A percentile compares a stretch with the other conserved stretches of the same genome.
These are phyloP conservation scores for Lepus americanus DNA, from an alignment of 2,113 vertebrate genomes.

Conservation along the genomic window DNA sequence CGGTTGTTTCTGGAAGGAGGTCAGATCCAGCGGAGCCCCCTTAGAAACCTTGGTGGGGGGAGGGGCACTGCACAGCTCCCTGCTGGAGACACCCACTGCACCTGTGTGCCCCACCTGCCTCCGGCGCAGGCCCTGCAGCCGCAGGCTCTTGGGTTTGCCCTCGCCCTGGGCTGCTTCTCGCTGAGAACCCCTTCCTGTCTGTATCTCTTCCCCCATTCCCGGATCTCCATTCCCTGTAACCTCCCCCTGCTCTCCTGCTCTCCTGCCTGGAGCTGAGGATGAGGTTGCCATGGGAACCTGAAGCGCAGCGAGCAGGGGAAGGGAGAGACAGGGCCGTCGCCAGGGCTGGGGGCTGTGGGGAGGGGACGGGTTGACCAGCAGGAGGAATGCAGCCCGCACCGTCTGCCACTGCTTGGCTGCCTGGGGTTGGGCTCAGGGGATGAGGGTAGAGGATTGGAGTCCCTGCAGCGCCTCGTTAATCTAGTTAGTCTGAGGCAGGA, in stretches of 20 bases:
- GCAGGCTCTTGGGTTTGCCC: not conserved
- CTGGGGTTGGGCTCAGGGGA: not conserved
- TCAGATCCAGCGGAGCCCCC: not conserved
- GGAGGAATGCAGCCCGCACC: not conserved
- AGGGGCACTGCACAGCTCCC: not conserved
- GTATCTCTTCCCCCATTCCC: conserved; percentile 62
- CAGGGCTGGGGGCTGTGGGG: conserved; percentile 56
- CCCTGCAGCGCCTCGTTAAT: not conserved
- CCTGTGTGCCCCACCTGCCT: not conserved
- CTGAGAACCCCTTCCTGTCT: conserved; percentile 35
- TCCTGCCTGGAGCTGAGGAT: conserved; percentile 84
- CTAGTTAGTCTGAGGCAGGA: conserved; percentile 6
- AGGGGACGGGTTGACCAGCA: conserved; percentile 32
- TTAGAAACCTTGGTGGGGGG: not conserved
- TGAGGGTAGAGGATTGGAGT: not conserved
- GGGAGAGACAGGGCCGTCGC: conserved; percentile 50
- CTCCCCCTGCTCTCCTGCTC: not conserved
- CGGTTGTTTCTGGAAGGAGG: conserved; percentile 26
- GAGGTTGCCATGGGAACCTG: conserved; percentile 87
- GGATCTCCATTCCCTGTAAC: not conserved
- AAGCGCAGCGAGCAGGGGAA: conserved; percentile 64
- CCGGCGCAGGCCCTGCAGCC: no score
- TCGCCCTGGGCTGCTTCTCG: not conserved
- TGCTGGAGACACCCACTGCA: not conserved
- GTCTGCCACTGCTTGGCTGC: not conserved